phyloP scores from a whole-genome alignment of 2,888 invertebrate genomes.

The Phengaris arion region DNA sequence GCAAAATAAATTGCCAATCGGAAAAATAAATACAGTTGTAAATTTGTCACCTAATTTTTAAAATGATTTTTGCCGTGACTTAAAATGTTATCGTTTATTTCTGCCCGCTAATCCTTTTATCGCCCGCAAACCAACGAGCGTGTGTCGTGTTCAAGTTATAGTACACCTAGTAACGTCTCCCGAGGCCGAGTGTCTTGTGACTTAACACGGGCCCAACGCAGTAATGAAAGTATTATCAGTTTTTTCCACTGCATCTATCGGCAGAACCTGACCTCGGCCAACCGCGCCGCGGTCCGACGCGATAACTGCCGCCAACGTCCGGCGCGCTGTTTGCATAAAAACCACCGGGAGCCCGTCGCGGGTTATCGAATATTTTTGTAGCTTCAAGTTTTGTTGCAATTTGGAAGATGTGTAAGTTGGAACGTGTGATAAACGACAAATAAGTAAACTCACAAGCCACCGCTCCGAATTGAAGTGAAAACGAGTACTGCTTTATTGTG shows the following conservation, averaged over 20 bases:
- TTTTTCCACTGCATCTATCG: constrained; percentile 9
- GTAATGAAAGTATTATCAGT: neutral
- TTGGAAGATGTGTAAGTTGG: constrained; percentile 35
- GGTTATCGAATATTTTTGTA: constrained; percentile 41
- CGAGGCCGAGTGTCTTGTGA: neutral
- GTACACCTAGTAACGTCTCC: neutral
- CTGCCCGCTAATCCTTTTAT: no score
- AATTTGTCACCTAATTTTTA: no score
- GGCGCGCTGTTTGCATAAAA: constrained; percentile 54
- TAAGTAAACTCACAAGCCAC: constrained; percentile 40
- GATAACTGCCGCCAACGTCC: constrained; percentile 69
- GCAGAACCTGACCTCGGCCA: constrained; percentile 68
- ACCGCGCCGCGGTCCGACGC: constrained; percentile 46
- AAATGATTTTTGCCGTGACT: no score
- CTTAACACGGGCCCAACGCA: neutral
- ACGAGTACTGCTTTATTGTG: no score
- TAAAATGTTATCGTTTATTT: neutral
- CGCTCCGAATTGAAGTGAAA: neutral
- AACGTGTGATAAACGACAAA: neutral
- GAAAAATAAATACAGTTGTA: no score
- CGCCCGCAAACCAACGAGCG: no score
- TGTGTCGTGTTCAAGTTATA: no score
- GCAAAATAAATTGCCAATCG: no score
- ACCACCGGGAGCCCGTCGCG: constrained; percentile 53
- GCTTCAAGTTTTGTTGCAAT: neutral